Percentiles rank a stretch among this genome's conserved stretches.
These are phyloP conservation scores for Elysia chlorotica DNA, from an alignment of 1,140 invertebrate species.

Conservation along the genomic window DNA sequence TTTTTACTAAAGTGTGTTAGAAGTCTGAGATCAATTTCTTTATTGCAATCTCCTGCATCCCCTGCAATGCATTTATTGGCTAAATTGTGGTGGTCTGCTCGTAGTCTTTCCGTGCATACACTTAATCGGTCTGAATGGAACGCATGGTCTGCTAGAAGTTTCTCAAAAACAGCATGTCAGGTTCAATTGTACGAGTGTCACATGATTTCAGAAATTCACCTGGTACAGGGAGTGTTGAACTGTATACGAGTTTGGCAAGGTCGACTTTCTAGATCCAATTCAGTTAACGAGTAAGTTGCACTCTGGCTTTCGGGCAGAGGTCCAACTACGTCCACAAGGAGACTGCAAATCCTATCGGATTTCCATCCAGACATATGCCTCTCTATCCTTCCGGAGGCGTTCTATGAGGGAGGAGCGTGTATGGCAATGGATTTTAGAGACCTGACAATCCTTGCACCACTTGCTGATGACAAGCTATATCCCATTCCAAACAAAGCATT, in stretches of 20 bases:
- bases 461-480: slow-evolving; percentile 4
- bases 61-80: no score
- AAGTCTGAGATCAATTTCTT: no score
- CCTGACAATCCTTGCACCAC: slow-evolving; percentile 11
- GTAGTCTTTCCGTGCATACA: no score
- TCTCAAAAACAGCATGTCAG: not conserved
- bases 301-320: slow-evolving; percentile 56
- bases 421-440: not conserved
- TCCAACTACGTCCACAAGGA: slow-evolving; percentile 65
- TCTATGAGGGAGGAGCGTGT: not conserved
- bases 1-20: no score
- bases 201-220: slow-evolving; percentile 10
- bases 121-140: no score
- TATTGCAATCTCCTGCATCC: no score
- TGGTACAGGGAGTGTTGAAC: slow-evolving; percentile 14
- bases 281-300: slow-evolving; percentile 58
- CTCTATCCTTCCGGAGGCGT: no score
- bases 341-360: slow-evolving; percentile 44
- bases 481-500: slow-evolving; percentile 11
- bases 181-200: not conserved
- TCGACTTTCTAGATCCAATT: slow-evolving; percentile 20
- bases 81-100: no score
- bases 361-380: no score
- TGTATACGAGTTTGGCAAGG: slow-evolving; percentile 20
- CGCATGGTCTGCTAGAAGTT: slow-evolving; percentile 4